Conservation (phyloP, 2,113 vertebrate species). For the Passer montanus region DNA sequence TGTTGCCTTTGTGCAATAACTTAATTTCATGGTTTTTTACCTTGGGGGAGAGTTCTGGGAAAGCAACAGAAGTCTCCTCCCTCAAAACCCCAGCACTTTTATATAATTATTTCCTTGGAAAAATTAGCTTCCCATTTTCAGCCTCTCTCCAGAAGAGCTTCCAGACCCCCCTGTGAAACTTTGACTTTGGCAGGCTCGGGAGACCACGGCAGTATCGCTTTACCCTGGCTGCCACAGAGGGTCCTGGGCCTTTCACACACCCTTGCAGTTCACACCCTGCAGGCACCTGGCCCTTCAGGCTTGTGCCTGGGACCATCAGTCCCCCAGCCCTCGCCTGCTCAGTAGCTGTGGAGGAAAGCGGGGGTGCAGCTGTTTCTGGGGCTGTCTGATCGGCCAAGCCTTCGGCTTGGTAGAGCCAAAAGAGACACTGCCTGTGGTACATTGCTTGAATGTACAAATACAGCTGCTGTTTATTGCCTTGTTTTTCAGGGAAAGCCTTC, state of each 20-base stretch:
- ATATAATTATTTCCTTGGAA: background rate
- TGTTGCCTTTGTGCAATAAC: background rate
- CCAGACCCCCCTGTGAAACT: background rate
- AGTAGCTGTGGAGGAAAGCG: background rate
- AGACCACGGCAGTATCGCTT: fast-evolving
- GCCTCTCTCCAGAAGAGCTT: background rate
- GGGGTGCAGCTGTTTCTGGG: conserved; percentile 1
- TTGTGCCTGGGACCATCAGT: background rate
- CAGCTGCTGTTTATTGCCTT: conserved; percentile 40
- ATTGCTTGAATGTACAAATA: background rate
- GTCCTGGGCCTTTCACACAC: fast-evolving
- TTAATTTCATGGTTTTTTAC: background rate
- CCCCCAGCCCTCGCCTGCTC: fast-evolving
- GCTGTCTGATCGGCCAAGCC: background rate
- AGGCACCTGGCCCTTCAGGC: background rate
- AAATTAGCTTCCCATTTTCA: background rate
- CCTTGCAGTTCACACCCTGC: fast-evolving
- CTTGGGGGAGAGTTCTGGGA: background rate
- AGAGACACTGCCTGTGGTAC: background rate
- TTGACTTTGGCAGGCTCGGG: background rate
- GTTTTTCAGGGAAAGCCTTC: conserved; percentile 69
- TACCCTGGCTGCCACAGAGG: fast-evolving
- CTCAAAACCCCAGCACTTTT: background rate
- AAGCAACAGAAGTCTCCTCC: background rate
- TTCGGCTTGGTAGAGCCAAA: background rate